A percentile compares a stretch with the other conserved stretches of the same genome.
Conservation (phyloP, 2,888 invertebrate species). For the Tinea semifulvella region DNA sequence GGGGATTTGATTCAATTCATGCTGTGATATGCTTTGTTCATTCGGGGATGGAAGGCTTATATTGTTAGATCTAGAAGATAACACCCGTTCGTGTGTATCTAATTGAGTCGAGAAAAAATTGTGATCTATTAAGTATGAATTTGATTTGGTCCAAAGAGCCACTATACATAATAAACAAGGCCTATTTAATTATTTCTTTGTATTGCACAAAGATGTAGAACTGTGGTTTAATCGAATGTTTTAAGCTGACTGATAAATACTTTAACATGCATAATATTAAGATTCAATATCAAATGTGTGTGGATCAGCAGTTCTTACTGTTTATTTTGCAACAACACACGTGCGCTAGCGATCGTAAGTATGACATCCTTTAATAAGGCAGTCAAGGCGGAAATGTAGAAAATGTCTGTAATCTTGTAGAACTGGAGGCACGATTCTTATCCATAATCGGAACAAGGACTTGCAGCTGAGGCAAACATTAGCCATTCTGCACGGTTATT, state of each 20-base stretch:
- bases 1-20: constrained; percentile 21
- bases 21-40: constrained; percentile 11
- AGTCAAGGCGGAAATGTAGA: constrained; percentile 59
- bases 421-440: constrained; percentile 57
- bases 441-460: constrained; percentile 64
- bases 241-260: neutral
- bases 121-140: neutral
- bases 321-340: constrained; percentile 28
- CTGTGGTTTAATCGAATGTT: neutral
- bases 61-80: neutral
- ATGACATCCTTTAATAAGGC: constrained; percentile 61
- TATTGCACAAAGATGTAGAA: neutral
- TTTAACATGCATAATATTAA: neutral
- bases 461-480: constrained; percentile 61
- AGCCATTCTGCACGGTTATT: constrained; percentile 41
- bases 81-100: neutral
- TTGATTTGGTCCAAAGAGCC: neutral
- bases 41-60: constrained; percentile 5
- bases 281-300: neutral
- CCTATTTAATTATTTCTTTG: neutral
- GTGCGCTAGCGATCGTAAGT: constrained; percentile 32
- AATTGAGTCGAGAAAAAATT: neutral
- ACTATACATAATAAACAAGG: constrained; percentile 1
- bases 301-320: neutral
- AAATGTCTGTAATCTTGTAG: constrained; percentile 57